phyloP scores from a whole-genome alignment of 2,797 vertebrate species.

The Morelia viridis region DNA sequence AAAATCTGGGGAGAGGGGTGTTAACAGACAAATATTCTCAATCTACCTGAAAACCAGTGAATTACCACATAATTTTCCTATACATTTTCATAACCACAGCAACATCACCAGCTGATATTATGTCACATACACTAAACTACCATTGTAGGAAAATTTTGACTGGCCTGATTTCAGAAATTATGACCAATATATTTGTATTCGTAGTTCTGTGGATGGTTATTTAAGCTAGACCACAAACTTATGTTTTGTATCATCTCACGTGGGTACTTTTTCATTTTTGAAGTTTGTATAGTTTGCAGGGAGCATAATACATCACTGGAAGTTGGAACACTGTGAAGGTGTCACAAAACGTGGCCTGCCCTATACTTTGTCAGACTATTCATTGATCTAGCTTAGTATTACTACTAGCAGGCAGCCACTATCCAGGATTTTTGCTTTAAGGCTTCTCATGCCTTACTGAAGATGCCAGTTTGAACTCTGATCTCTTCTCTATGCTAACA shows the following conservation, averaged over 20 bases:
- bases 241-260: not conserved
- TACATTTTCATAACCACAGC: conserved; percentile 3
- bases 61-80: not conserved
- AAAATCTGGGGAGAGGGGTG: not conserved
- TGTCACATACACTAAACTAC: not conserved
- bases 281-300: not conserved
- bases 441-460: not conserved
- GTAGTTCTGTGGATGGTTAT: not conserved
- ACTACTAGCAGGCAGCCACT: not conserved
- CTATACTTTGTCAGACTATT: not conserved
- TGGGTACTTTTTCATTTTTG: not conserved
- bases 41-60: not conserved
- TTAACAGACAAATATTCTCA: not conserved
- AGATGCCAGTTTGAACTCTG: not conserved
- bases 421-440: not conserved
- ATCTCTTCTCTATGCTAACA: not conserved
- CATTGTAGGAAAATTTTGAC: not conserved
- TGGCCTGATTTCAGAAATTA: not conserved
- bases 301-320: not conserved
- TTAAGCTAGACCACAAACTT: not conserved
- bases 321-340: not conserved
- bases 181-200: conserved; percentile 1
- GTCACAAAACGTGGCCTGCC: not conserved
- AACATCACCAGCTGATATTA: not conserved
- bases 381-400: not conserved